phyloP scores from a whole-genome alignment of 2,888 invertebrate species.

The Napeogenes inachia region DNA sequence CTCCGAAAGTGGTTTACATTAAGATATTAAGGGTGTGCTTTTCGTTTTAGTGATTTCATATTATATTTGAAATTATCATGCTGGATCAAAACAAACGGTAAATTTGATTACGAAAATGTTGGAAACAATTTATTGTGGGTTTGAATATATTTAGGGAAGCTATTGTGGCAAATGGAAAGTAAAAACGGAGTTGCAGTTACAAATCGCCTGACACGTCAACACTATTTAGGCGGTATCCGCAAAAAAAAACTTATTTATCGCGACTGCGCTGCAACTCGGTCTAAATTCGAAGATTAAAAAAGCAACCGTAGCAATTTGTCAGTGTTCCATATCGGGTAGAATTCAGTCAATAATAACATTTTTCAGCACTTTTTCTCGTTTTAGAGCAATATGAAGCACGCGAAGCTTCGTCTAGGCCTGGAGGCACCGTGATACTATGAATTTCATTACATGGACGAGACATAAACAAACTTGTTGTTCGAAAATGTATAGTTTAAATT shows the following conservation, averaged over 20 bases:
- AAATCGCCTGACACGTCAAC: conserved; percentile 50
- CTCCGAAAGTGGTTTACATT: conserved; percentile 47
- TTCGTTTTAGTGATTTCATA: conserved; percentile 45
- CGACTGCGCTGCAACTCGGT: conserved; percentile 41
- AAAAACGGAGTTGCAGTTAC: conserved; percentile 29
- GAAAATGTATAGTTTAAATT: conserved; percentile 3
- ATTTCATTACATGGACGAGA: conserved; percentile 57
- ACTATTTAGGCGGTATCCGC: conserved; percentile 42
- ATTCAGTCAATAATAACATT: conserved; percentile 70
- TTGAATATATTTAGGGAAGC: conserved; percentile 30
- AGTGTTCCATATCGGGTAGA: conserved; percentile 62
- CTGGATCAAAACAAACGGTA: too few species aligned
- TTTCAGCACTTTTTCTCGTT: conserved; percentile 56
- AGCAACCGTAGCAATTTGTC: conserved; percentile 70
- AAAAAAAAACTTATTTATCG: conserved; percentile 49
- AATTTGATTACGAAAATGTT: not conserved
- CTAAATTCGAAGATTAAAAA: conserved; percentile 42
- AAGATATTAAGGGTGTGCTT: conserved; percentile 18
- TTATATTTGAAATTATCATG: conserved; percentile 46
- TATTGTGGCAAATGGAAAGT: conserved; percentile 30
- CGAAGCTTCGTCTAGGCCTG: conserved; percentile 56
- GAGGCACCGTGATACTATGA: conserved; percentile 51
- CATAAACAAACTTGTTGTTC: conserved; percentile 23
- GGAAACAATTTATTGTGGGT: conserved; percentile 21
- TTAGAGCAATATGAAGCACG: conserved; percentile 67